These are phyloP conservation scores for Drosophila helvetica DNA, from an alignment of 2,888 invertebrate species.

Conservation along the genomic window DNA sequence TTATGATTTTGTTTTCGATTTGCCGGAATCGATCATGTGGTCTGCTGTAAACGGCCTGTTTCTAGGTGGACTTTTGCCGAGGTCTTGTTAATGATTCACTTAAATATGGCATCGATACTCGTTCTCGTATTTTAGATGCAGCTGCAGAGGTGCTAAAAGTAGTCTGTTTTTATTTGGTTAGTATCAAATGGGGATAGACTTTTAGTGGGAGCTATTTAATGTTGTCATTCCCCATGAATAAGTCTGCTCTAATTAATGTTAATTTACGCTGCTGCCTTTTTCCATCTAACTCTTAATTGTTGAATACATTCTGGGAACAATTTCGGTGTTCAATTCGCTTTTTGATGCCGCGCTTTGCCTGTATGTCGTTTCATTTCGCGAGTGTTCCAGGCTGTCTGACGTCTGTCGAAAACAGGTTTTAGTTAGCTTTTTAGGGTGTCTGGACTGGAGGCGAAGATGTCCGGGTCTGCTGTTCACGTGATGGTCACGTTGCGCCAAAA, in stretches of 20 bases:
- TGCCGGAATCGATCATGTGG: conserved; percentile 34
- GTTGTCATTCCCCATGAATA: conserved; percentile 4
- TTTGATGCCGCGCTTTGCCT: conserved; percentile 1
- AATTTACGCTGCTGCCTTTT: conserved; percentile 51
- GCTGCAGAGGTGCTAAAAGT: conserved; percentile 49
- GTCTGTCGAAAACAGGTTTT: conserved; percentile 36
- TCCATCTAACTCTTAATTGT: conserved; percentile 43
- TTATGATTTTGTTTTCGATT: conserved; percentile 44
- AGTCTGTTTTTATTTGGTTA: conserved; percentile 27
- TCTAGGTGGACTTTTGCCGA: conserved; percentile 20
- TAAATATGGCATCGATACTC: conserved; percentile 43
- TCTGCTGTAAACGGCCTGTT: conserved; percentile 48
- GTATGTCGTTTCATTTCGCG: conserved; percentile 22
- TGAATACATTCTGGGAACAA: conserved; percentile 38
- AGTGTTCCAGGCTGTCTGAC: background rate
- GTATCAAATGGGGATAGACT: conserved; percentile 23
- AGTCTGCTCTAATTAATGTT: conserved; percentile 66
- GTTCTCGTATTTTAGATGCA: conserved; percentile 39
- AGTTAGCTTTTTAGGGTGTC: conserved; percentile 1
- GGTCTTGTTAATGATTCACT: conserved; percentile 56
- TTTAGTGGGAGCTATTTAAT: conserved; percentile 15
- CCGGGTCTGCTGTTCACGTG: conserved; percentile 55
- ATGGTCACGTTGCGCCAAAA: conserved; percentile 55
- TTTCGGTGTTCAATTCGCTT: conserved; percentile 41
- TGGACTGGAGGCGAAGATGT: conserved; percentile 1